These are phyloP conservation scores for Polypedilum vanderplanki DNA, from an alignment of 1,140 invertebrate genomes.

Conservation along the genomic window DNA sequence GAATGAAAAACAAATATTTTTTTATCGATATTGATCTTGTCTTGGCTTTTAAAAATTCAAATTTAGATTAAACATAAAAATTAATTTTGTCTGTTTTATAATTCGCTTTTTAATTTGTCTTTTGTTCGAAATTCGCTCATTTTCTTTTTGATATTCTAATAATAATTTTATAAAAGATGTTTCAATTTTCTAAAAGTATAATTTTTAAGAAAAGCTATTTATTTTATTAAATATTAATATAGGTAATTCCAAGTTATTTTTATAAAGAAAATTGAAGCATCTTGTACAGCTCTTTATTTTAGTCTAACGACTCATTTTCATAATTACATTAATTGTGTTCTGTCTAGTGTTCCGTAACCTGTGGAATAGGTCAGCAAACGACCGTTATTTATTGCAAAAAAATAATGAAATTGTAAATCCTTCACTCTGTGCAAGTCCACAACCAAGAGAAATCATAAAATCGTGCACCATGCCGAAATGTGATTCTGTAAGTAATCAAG, in stretches of 20 bases:
- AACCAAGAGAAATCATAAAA: slow-evolving; percentile 33
- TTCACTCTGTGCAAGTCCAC: slow-evolving; percentile 35
- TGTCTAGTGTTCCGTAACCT: slow-evolving; percentile 57
- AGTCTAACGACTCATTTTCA: neutral
- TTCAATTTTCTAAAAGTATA: too few species aligned
- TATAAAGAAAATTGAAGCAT: neutral
- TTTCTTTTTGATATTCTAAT: too few species aligned
- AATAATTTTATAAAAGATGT: too few species aligned
- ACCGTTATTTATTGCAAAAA: slow-evolving; percentile 36
- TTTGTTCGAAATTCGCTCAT: too few species aligned
- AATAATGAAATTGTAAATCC: slow-evolving; percentile 34
- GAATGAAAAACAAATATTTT: slow-evolving; percentile 13
- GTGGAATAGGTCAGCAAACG: slow-evolving; percentile 47
- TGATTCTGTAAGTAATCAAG: slow-evolving; percentile 6
- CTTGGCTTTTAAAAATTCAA: neutral
- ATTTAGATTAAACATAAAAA: too few species aligned
- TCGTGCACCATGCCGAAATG: slow-evolving; percentile 35
- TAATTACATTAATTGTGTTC: slow-evolving; percentile 22
- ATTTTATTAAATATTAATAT: too few species aligned
- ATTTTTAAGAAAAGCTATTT: too few species aligned
- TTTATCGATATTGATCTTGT: neutral
- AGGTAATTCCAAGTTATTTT: too few species aligned
- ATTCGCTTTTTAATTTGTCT: too few species aligned
- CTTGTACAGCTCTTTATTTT: neutral
- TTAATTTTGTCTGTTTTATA: too few species aligned